Base-by-base conservation (phyloP, 1,140 invertebrate species). In the Adelges cooleyi region DNA sequence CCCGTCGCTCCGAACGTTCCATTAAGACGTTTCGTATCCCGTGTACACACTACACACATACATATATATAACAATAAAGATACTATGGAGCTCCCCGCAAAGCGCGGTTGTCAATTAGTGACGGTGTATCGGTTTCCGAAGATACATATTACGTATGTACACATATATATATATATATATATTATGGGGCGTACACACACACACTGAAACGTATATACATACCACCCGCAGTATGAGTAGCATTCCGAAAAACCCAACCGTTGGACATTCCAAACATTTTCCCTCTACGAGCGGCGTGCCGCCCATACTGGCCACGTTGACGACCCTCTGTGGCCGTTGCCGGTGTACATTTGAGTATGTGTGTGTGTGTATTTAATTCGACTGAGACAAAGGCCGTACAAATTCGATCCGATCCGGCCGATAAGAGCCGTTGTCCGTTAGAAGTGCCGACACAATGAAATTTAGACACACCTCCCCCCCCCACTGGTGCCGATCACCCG, bases 221-320 rank as follows among this genome's bases (percentile, higher is more conserved):
- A 27, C 53, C 53, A 56, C 53, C 53, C 53, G 53, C 53, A 44
- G 53, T 33, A 33, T 33, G 29, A n/a, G 29, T 56, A 56, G 53
- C 53, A 56, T 56, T 56, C 53, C 53, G 17, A 56, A 27, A 33
- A 5, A 33, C n/a, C 29, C 29, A 33, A 56, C 38, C 38, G 2
- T 56, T n/a, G 53, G 53, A 56, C 53, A 56, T 56, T 56, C 53
- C 53, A 27, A 33, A 33, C 29, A 33, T 33, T 33, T 33, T 33
- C 29, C 29, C 40, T 42, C 8, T 17, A n/a, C 40, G 40, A 5
- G 10, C 40, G 3, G 9, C 40, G 8, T 3, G 8, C 9, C 40
- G 40, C 6, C 33, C 33, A 6, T n/a, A 11, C 40, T 13, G 6
- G 10, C 15, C 15, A 42, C 15, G 40, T 23, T 18, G 2, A 13